Evolutionary conservation across 2,888 invertebrate species (phyloP), one percentile per base, ranked within the genome.

Genomic region (Apocheima hispidaria): DNA sequence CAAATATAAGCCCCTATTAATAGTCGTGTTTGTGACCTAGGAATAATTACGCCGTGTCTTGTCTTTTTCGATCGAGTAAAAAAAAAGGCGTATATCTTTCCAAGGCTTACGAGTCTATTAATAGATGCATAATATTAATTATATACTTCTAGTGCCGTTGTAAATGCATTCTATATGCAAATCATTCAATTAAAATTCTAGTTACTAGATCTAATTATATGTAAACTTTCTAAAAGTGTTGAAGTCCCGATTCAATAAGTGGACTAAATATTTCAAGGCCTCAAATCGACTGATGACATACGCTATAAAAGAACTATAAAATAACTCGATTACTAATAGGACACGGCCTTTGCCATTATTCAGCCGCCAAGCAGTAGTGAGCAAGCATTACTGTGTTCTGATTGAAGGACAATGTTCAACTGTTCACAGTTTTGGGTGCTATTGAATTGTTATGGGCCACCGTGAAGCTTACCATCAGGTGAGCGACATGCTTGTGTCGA

Each of bases 211-310:
- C 49, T 52, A 59, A 46, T 40, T 51, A 51, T 50, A 61, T 62
- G 52, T 57, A 57, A 57, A 56, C 41, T 20, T 57, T 62, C 61
- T 56, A 62, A 60, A 55, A 61, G 40, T 57, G 56, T 60, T 53
- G 35, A 14, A 57, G 41, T 62, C 41, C 40, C 41, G 30, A 60
- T 48, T 63, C 16, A 54, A 53, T 23, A 53, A 18, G 35, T 50
- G 54, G 61, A 59, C 55, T 63, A 50, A 43, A 40, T 46, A 58
- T 26, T 7, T 48, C 46, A 51, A 51, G 21, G 35, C 26, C 28
- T n/a, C 18, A n/a, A 28, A 41, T 56, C 52, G 52, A 62, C 52
- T 57, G 41, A 44, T 54, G 56, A 26, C 14, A 14, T 21, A 41
- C 36, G 35, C 38, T 72, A 73, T 72, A n/a, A 23, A 38, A 38